Evolutionary conservation across 2,888 invertebrate genomes (phyloP), one percentile per base, ranked within the genome.

Genomic region (Myopa tessellatipennis): DNA sequence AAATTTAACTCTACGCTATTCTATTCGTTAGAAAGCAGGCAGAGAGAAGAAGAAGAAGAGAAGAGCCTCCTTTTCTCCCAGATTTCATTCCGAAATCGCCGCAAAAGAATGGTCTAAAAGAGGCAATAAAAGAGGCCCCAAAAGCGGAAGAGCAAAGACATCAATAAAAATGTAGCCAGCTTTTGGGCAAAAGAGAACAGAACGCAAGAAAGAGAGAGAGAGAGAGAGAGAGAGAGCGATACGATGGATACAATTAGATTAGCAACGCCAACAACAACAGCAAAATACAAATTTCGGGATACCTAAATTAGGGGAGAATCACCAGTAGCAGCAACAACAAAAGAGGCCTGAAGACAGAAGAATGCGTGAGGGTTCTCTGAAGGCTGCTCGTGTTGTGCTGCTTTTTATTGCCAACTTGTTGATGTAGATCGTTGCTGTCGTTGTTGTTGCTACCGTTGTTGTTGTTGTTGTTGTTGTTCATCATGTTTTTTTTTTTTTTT

Each of bases 221-320:
- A 58, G 16, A 58, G n/a, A 58, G 1, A 58, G 58, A 58, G n/a
- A 58, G 26, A 4, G 34, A 61, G 26, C 4, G 58, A 58, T 14
- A 58, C 16, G n/a, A 18, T n/a, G 61, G n/a, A n/a, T 1, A 18
- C 14, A 10, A 26, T 2, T 3, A 3, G 7, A 45, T 8, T 8
- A 45, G 3, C 45, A 45, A 4, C 26, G 68, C 26, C 26, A 45
- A 45, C 45, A 45, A 45, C 6, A 45, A 45, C 45, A 45, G 45
- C 26, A 26, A 45, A 45, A 45, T 3, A 10, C 45, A 45, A 45
- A 45, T 45, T 45, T 45, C 45, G 58, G 73, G 68, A 72, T 72
- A 76, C 69, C 76, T 60, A 76, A 69, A 76, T 74, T 78, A 71
- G 75, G 78, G 78, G 74, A 75, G 74, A 78, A 70, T 10, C 67